These are phyloP conservation scores for Brachypodius melanocephalos DNA, from an alignment of 2,113 vertebrate genomes.

Conservation along the genomic window DNA sequence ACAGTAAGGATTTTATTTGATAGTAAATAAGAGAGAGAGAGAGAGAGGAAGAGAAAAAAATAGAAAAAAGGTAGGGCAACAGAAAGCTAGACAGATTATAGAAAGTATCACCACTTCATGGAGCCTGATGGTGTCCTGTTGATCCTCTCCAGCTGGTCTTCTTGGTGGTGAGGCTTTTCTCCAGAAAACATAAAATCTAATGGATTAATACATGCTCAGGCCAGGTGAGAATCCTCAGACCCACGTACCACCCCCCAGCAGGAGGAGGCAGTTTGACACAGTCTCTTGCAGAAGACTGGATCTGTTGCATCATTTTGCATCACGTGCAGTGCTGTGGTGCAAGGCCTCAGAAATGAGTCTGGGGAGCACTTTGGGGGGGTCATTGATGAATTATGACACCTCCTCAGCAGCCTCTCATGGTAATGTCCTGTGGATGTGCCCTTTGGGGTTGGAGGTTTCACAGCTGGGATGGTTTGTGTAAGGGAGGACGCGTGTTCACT, in stretches of 20 bases:
- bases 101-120: background rate
- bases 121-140: background rate
- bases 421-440: background rate
- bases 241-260: background rate
- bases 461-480: background rate
- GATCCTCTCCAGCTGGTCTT: background rate
- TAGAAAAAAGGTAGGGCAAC: background rate
- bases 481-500: background rate
- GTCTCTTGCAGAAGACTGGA: background rate
- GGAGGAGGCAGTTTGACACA: rapidly evolving
- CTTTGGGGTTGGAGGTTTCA: rapidly evolving
- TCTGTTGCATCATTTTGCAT: background rate
- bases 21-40: no score
- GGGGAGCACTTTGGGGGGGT: background rate
- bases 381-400: background rate
- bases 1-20: background rate
- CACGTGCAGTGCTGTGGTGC: background rate
- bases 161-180: background rate
- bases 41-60: background rate
- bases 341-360: background rate
- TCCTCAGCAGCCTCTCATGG: rapidly evolving
- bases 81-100: background rate
- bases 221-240: background rate
- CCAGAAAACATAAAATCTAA: background rate
- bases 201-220: background rate